These are phyloP conservation scores for Diaperis boleti DNA, from an alignment of 2,888 invertebrate species.

Conservation along the genomic window DNA sequence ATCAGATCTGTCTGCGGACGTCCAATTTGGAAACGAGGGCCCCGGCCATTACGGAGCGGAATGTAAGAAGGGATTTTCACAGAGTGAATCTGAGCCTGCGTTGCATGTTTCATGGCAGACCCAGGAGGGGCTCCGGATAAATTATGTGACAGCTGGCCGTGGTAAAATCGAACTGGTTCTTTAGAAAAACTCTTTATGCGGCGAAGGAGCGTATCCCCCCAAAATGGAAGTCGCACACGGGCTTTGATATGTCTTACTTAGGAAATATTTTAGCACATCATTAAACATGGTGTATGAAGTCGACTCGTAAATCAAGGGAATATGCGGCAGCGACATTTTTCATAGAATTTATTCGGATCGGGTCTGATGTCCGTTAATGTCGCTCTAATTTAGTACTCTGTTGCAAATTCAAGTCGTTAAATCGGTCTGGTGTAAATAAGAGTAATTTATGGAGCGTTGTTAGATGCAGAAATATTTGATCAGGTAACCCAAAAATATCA, in stretches of 20 bases:
- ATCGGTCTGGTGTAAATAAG: background rate
- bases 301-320: constrained; percentile 22
- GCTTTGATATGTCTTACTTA: constrained; percentile 39
- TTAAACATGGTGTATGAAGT: constrained; percentile 42
- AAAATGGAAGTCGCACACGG: constrained; percentile 24
- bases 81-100: constrained; percentile 34
- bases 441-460: too few relatives aligned
- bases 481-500: too few relatives aligned
- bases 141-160: constrained; percentile 59
- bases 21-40: constrained; percentile 23
- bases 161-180: constrained; percentile 52
- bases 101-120: constrained; percentile 41
- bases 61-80: constrained; percentile 31
- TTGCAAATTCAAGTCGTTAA: constrained; percentile 12
- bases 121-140: constrained; percentile 54
- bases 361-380: constrained; percentile 3
- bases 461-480: too few relatives aligned
- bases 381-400: constrained; percentile 13
- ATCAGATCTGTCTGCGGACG: constrained; percentile 7
- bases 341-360: constrained; percentile 5
- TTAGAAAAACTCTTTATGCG: constrained; percentile 33
- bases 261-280: constrained; percentile 50
- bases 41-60: constrained; percentile 33
- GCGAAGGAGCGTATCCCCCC: constrained; percentile 34
- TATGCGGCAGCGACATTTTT: constrained; percentile 31